Percentiles rank a stretch among this genome's conserved stretches.
phyloP scores from a whole-genome alignment of 2,888 invertebrate species.

The Chaitophorus viminalis region DNA sequence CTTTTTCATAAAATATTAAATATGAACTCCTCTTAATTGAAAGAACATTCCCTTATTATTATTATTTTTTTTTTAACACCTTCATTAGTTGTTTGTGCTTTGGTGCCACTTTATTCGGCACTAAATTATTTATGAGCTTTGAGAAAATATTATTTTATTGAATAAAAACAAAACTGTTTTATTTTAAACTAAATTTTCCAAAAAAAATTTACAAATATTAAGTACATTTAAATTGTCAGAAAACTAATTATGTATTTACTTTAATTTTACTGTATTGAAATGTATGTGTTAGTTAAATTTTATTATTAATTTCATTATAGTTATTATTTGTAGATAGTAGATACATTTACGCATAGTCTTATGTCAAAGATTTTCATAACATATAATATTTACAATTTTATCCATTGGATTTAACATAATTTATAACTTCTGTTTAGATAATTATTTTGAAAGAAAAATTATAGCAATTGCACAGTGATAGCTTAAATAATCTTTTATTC shows the following conservation, averaged over 20 bases:
- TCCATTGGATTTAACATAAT: not conserved
- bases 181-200: not conserved
- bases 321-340: not conserved
- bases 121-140: not conserved
- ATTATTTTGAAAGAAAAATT: not conserved
- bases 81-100: not conserved
- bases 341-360: not conserved
- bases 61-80: not conserved
- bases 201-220: not conserved
- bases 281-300: not conserved
- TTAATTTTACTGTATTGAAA: not conserved
- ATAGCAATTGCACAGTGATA: not conserved
- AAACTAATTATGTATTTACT: not conserved
- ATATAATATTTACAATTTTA: not conserved
- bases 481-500: not conserved
- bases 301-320: not conserved
- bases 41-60: constrained; percentile 7
- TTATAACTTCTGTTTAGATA: not conserved
- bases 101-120: not conserved
- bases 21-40: constrained; percentile 15
- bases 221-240: not conserved
- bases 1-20: not conserved
- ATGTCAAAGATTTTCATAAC: not conserved
- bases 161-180: not conserved
- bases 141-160: not conserved